Evolutionary conservation across 2,113 vertebrate genomes (phyloP), one percentile per base, ranked within the genome.

Genomic region (Plestiodon gilberti): DNA sequence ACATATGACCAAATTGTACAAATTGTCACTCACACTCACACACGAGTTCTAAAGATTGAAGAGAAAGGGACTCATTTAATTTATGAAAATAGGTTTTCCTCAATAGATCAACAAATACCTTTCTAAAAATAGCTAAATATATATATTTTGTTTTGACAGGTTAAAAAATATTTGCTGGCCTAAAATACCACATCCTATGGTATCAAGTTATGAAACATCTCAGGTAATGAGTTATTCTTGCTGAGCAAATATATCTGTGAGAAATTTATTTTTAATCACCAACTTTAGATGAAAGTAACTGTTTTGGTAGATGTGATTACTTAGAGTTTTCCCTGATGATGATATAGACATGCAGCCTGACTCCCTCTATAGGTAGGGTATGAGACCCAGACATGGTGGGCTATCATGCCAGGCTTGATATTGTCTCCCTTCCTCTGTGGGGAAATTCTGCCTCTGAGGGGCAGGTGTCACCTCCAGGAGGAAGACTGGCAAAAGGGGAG

Each of bases 111-210:
- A 38, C 52, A 38, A 71, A 73, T 73, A 33, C 43, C 33, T 38
- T 2, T 59, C 33, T 67, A 52, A 67, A 62, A 80, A 1, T 43
- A 28, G 20, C 70, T 85, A 69, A 85, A 70, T n/a, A 13, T 4
- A 9, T 52, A 75, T 84, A 30, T 0, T 90, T 94, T 75, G 91
- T 40, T 65, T 81, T 93, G 76, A 78, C 71, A 96, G 93, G 70
- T 78, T 97, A 84, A 95, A 94, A 92, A 95, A 57, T 2, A 83
- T 93, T 6, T 96, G 95, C 69, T 97, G 96, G 94, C 97, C 96
- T 25, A 87, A 89, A 64, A 87, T 97, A 81, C 97, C 97, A 33
- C 95, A 96, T 83, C 97, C 97, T 78, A 94, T 70, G 93, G 94
- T 57, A 82, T 88, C 0, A 96, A 95, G 14, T 52, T 13, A 76